Evolutionary conservation across 2,113 vertebrate species (phyloP).

Genomic region (Cephalopterus ornatus): DNA sequence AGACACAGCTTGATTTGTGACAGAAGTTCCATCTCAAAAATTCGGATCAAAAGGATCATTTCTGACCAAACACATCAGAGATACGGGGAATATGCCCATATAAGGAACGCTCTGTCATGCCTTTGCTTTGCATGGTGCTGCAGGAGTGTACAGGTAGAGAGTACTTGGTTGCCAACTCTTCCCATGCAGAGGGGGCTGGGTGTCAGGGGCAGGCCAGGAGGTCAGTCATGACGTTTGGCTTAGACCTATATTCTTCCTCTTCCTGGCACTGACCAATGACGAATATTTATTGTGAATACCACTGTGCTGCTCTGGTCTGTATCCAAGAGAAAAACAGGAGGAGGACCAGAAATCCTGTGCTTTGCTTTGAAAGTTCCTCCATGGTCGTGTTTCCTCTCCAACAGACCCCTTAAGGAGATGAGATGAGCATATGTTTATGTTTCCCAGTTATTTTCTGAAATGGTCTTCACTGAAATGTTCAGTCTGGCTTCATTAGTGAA

Average conservation of each 20-base stretch:
- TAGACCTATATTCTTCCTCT: not conserved
- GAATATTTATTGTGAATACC: not conserved
- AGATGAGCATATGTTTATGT: constrained; percentile 7
- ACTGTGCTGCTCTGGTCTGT: not conserved
- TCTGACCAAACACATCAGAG: not conserved
- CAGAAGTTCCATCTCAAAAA: not conserved
- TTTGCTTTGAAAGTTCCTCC: constrained; percentile 9
- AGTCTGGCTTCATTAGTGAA: not conserved
- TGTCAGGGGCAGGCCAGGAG: not conserved
- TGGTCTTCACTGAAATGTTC: not conserved
- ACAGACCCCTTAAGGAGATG: not conserved
- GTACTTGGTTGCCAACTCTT: accelerated
- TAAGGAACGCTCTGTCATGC: not conserved
- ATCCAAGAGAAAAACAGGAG: constrained; percentile 17
- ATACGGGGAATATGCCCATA: accelerated
- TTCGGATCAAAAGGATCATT: not conserved
- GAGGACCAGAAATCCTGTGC: constrained; percentile 49
- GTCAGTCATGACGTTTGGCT: not conserved
- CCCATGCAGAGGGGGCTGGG: not conserved
- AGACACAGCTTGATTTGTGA: not conserved
- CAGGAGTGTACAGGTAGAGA: accelerated
- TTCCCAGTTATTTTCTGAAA: not conserved
- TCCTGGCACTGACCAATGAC: not conserved
- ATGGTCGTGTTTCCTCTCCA: not conserved
- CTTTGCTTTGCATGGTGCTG: not conserved